Evolutionary conservation across 2,797 vertebrate genomes (phyloP).

Genomic region (Lagocephalus sceleratus): DNA sequence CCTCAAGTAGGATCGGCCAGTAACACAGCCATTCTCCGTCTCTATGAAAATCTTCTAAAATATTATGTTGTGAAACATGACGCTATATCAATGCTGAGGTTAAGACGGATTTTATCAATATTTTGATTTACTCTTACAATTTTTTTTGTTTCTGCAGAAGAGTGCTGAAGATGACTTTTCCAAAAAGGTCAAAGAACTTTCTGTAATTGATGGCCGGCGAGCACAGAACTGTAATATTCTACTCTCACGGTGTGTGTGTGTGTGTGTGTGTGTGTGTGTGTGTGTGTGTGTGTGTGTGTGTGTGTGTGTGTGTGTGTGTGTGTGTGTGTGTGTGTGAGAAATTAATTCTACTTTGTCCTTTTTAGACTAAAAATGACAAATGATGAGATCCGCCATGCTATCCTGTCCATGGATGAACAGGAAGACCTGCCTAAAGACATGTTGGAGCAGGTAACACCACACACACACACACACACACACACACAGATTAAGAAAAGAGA

Average conservation of each 20-base stretch:
- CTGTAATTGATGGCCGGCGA: conserved; percentile 90
- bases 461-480: conserved; percentile 4
- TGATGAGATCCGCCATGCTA: conserved; percentile 89
- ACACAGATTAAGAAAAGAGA: not conserved
- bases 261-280: not conserved
- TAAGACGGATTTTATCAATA: too few species aligned
- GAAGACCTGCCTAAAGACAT: conserved; percentile 95
- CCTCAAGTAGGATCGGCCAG: conserved; percentile 79
- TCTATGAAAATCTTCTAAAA: too few species aligned
- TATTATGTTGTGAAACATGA: too few species aligned
- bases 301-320: not conserved
- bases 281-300: not conserved
- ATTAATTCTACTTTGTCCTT: not conserved
- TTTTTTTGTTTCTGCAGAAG: conserved; percentile 39
- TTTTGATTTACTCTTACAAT: too few species aligned
- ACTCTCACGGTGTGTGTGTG: conserved; percentile 82
- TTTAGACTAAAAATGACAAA: conserved; percentile 88
- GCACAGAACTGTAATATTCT: conserved; percentile 96
- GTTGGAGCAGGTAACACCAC: conserved; percentile 57
- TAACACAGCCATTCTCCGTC: not conserved
- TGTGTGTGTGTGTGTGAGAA: not conserved
- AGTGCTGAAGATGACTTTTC: conserved; percentile 38
- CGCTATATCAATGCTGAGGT: too few species aligned
- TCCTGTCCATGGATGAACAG: conserved; percentile 92
- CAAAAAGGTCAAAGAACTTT: conserved; percentile 88